These are phyloP conservation scores for Actinia tenebrosa DNA, from an alignment of 64 coral and sea anemone genomes.

Conservation along the genomic window DNA sequence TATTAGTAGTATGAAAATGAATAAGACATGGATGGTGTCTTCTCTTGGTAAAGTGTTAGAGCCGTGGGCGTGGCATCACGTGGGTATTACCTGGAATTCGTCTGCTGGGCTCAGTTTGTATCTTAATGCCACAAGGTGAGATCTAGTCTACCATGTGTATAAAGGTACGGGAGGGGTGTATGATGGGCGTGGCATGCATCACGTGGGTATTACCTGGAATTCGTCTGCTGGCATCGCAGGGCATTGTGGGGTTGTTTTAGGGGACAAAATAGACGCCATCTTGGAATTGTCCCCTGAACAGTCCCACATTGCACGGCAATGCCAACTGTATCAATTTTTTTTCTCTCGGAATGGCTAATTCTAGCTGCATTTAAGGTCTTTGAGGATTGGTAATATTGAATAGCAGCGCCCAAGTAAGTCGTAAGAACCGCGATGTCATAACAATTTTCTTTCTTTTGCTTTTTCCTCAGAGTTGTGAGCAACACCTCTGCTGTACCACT, in stretches of 20 bases:
- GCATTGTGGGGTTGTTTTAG: too few species aligned
- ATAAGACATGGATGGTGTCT: not conserved
- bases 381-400: too few species aligned
- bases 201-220: not conserved
- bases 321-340: too few species aligned
- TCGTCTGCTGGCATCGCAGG: not conserved
- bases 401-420: too few species aligned
- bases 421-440: too few species aligned
- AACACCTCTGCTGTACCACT: not conserved
- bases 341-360: too few species aligned
- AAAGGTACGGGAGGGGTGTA: not conserved
- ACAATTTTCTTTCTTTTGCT: too few species aligned
- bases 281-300: too few species aligned
- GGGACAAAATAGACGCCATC: too few species aligned
- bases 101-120: constrained; percentile 4
- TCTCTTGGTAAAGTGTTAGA: not conserved
- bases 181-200: constrained; percentile 3
- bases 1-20: not conserved
- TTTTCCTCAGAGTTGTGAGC: not conserved
- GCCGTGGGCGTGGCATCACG: constrained; percentile 5
- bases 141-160: not conserved
- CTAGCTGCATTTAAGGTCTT: too few species aligned
- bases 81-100: not conserved
- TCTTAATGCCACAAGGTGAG: constrained; percentile 20
- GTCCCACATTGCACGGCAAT: too few species aligned